A percentile compares a stretch with the other conserved stretches of the same genome.
These are phyloP conservation scores for Blennius ocellaris DNA, from an alignment of 2,113 vertebrate species.

Conservation along the genomic window DNA sequence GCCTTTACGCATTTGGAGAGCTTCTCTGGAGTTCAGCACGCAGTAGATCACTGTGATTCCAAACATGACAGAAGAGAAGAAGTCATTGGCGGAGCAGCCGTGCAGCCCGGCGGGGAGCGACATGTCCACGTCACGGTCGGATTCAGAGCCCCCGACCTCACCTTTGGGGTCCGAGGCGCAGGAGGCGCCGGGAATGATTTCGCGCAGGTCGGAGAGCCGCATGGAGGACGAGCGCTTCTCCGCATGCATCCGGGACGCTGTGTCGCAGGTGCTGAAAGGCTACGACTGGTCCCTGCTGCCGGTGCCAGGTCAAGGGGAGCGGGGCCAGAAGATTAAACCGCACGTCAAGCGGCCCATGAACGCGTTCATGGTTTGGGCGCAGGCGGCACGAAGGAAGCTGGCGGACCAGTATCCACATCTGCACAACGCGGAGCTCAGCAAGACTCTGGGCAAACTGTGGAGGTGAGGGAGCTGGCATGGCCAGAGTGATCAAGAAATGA, in stretches of 20 bases:
- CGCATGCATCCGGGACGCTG: conserved; percentile 91
- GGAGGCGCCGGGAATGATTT: conserved; percentile 49
- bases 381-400: conserved; percentile 88
- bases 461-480: conserved; percentile 79
- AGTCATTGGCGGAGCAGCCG: conserved; percentile 71
- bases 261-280: conserved; percentile 94
- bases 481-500: too few relatives aligned
- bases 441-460: conserved; percentile 93
- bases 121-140: conserved; percentile 83
- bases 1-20: conserved; percentile 47
- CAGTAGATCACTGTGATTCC: conserved; percentile 3
- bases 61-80: conserved; percentile 87
- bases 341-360: conserved; percentile 87
- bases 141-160: conserved; percentile 83
- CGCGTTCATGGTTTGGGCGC: conserved; percentile 88
- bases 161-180: conserved; percentile 79
- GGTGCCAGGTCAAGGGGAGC: conserved; percentile 86
- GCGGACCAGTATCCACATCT: conserved; percentile 92
- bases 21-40: background rate
- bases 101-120: conserved; percentile 85
- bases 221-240: conserved; percentile 88
- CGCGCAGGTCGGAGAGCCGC: conserved; percentile 54
- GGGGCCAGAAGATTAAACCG: conserved; percentile 87
- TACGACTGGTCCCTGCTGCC: conserved; percentile 95
- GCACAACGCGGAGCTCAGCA: conserved; percentile 93